These are phyloP conservation scores for Pecten maximus DNA, from an alignment of 2,888 invertebrate species.

Conservation along the genomic window DNA sequence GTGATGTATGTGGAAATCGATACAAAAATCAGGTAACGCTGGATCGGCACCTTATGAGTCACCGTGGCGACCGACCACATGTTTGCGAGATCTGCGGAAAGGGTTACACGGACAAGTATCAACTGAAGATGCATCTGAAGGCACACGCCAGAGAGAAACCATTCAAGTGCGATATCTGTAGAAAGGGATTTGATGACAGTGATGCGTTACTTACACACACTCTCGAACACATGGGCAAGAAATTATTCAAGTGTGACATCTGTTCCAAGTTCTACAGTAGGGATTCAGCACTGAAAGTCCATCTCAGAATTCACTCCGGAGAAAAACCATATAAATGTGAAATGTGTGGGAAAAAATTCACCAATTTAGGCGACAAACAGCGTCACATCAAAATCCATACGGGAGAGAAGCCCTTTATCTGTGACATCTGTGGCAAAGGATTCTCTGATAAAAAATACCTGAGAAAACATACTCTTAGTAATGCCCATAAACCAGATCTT, in stretches of 20 bases:
- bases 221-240: slow-evolving; percentile 5
- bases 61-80: neutral
- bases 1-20: neutral
- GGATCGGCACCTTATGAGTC: neutral
- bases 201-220: neutral
- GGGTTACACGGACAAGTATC: neutral
- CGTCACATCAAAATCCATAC: neutral
- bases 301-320: neutral
- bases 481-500: neutral
- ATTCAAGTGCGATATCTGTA: neutral
- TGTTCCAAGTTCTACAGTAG: neutral
- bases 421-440: neutral
- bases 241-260: neutral
- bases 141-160: neutral
- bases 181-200: neutral
- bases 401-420: neutral
- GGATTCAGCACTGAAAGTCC: neutral
- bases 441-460: slow-evolving; percentile 15
- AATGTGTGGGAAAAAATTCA: slow-evolving; percentile 4
- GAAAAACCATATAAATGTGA: slow-evolving; percentile 29
- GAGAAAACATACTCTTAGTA: neutral
- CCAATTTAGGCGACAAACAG: slow-evolving; percentile 9
- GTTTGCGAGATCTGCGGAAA: neutral
- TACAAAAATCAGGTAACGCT: neutral
- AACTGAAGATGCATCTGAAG: neutral